A percentile compares a stretch with the other conserved stretches of the same genome.
phyloP scores from a whole-genome alignment of 1,140 invertebrate species.

The Helicorthomorpha holstii region DNA sequence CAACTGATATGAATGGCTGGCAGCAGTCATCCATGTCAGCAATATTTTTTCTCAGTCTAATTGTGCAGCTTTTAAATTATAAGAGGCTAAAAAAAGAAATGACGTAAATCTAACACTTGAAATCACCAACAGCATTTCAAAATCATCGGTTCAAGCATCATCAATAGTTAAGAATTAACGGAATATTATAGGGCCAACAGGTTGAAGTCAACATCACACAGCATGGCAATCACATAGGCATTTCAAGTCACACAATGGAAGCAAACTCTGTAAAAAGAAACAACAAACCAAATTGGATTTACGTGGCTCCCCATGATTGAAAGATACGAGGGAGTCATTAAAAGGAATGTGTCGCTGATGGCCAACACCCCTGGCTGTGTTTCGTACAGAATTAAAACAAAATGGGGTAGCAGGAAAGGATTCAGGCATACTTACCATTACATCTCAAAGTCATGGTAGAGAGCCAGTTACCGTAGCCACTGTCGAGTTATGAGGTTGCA shows the following conservation, averaged over 20 bases:
- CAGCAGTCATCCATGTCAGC: neutral
- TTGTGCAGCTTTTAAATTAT: neutral
- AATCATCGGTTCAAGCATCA: neutral
- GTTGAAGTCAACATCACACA: neutral
- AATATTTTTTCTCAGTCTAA: neutral
- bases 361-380: too few species aligned
- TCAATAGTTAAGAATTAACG: neutral
- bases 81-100: neutral
- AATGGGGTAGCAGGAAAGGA: too few species aligned
- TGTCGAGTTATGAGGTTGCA: too few species aligned
- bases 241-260: neutral
- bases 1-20: neutral
- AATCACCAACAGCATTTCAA: too few species aligned
- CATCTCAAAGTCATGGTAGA: neutral
- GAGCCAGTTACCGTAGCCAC: too few species aligned
- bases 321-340: neutral
- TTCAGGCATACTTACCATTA: neutral
- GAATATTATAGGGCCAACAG: neutral
- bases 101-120: too few species aligned
- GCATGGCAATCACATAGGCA: neutral
- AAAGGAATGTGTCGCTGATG: neutral
- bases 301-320: neutral
- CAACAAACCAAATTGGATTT: neutral
- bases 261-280: neutral
- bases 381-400: too few species aligned